A percentile compares a stretch with the other conserved stretches of the same genome.
These are phyloP conservation scores for Auanema sp. DNA, from an alignment of 2,888 invertebrate species.

Conservation along the genomic window DNA sequence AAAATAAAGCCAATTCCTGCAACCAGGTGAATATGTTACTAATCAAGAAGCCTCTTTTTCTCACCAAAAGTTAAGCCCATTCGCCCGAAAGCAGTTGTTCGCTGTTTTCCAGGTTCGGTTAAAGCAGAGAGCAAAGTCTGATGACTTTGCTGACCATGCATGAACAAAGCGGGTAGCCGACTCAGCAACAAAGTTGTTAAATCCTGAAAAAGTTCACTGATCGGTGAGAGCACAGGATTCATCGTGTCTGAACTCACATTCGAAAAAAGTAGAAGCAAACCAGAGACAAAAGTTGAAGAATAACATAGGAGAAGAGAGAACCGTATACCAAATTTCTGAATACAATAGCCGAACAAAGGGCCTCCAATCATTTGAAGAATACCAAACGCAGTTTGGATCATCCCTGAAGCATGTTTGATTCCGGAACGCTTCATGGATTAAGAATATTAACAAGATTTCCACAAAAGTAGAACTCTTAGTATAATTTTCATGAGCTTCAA, in stretches of 20 bases:
- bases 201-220: conserved; percentile 28
- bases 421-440: not conserved
- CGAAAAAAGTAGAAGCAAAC: conserved; percentile 34
- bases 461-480: too few species aligned
- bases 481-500: too few species aligned
- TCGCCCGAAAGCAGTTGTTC: conserved; percentile 52
- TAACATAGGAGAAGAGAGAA: conserved; percentile 41
- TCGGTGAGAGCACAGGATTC: not conserved
- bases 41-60: not conserved
- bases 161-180: conserved; percentile 45
- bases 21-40: conserved; percentile 17
- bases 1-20: conserved; percentile 38
- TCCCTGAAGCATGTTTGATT: conserved; percentile 25
- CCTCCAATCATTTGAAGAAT: conserved; percentile 52
- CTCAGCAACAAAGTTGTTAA: conserved; percentile 39
- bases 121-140: conserved; percentile 53
- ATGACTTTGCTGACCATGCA: conserved; percentile 55
- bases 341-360: conserved; percentile 48
- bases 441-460: not conserved
- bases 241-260: conserved; percentile 25
- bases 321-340: conserved; percentile 45
- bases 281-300: conserved; percentile 34
- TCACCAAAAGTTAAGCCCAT: conserved; percentile 53
- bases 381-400: conserved; percentile 51
- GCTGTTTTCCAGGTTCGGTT: conserved; percentile 50